These are phyloP conservation scores for Protomyctophum bolini DNA, from an alignment of 2,113 vertebrate species.

Conservation along the genomic window DNA sequence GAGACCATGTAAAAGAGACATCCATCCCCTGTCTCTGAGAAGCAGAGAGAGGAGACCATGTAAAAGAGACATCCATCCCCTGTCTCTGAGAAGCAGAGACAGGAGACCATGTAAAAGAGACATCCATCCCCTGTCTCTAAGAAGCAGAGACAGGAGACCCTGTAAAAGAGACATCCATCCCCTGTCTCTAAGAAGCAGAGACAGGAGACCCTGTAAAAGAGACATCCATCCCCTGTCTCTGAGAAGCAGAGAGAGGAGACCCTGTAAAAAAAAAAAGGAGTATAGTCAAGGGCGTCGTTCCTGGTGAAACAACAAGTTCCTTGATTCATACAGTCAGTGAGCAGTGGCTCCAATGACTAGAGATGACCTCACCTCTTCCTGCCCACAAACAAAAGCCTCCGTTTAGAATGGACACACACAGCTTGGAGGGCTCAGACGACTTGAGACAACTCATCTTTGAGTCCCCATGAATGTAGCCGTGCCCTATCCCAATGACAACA, in stretches of 20 bases:
- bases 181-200: no score
- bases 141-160: no score
- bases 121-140: no score
- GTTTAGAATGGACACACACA: constrained; percentile 16
- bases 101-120: constrained; percentile 42
- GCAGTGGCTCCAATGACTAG: constrained; percentile 39
- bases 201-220: no score
- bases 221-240: background rate
- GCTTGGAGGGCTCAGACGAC: constrained; percentile 17
- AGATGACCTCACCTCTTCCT: constrained; percentile 71
- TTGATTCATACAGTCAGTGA: constrained; percentile 46
- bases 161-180: no score
- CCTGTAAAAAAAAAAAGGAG: constrained; percentile 33
- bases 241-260: constrained; percentile 30
- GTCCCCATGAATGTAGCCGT: constrained; percentile 8
- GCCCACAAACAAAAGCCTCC: constrained; percentile 62
- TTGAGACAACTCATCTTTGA: constrained; percentile 29
- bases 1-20: no score
- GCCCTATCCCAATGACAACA: no score
- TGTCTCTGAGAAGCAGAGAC: constrained; percentile 20
- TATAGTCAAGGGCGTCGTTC: constrained; percentile 9
- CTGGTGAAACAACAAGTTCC: no score
- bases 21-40: constrained; percentile 7
- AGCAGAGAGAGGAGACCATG: constrained; percentile 39
- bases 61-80: constrained; percentile 23